A percentile compares a stretch with the other conserved stretches of the same genome.
These are phyloP conservation scores for Puntigrus tetrazona DNA, from an alignment of 2,113 vertebrate genomes.

Conservation along the genomic window DNA sequence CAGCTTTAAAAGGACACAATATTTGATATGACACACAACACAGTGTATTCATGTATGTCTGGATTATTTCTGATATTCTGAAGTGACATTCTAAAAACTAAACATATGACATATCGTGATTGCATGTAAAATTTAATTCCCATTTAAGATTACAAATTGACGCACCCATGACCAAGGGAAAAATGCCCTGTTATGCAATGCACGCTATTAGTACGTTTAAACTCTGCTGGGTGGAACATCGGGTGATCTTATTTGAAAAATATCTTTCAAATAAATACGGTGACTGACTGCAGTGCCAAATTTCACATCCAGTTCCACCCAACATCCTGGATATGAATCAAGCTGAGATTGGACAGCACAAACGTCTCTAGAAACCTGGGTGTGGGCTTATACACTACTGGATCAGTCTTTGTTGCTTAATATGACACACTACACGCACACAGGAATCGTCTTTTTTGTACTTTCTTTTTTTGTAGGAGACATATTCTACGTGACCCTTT, in stretches of 20 bases:
- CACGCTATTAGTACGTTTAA: not conserved
- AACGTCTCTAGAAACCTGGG: not conserved
- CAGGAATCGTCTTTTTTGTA: not conserved
- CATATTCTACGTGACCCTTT: not conserved
- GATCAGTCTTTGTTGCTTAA: not conserved
- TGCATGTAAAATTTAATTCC: no score
- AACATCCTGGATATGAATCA: constrained; percentile 16
- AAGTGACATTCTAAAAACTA: not conserved
- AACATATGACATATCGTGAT: no score
- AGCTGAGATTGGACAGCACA: not conserved
- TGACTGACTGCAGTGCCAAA: not conserved
- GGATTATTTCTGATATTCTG: not conserved
- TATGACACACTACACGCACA: not conserved
- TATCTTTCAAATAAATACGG: not conserved
- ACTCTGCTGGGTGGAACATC: constrained; percentile 34
- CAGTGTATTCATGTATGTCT: not conserved
- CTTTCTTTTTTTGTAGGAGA: not conserved
- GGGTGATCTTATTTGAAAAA: constrained; percentile 29
- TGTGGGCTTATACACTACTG: constrained; percentile 12
- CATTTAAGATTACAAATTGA: not conserved
- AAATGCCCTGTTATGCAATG: not conserved
- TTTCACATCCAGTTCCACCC: not conserved
- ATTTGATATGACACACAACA: not conserved
- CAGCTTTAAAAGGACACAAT: not conserved
- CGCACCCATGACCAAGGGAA: not conserved